Base-by-base conservation (phyloP, 2,113 vertebrate genomes). In the Thalassoma bifasciatum region DNA sequence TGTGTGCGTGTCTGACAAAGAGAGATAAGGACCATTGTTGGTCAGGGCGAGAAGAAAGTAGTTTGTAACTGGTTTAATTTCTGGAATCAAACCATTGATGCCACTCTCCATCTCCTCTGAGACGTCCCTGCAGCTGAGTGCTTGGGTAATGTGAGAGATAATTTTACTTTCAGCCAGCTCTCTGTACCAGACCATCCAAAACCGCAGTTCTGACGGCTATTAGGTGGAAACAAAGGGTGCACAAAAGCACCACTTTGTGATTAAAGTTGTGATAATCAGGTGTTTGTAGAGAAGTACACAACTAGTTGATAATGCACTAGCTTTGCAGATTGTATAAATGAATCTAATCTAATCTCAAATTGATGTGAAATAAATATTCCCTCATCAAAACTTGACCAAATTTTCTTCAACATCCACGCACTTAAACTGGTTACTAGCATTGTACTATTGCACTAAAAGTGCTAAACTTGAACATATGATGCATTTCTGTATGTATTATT, bases 91-190 rank as follows among this genome's bases (percentile, higher is more conserved):
- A 78, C 60, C 65, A 46, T n/a, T 8, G 40, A 64, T 42, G 69
- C 17, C 72, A 66, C 68, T 72, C 50, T 67, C 1, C 24, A 60
- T 50, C 50, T 37, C 70, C 73, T 40, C 42, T 21, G 75, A 81
- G 73, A 68, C 19, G 0, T 54, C 10, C 12, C 24, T 21, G 22
- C 52, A 60, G 71, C 66, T 78, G 70, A 87, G 79, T 65, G 72
- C 56, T 58, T 21, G 11, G 71, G 76, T 81, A 85, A 86, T 26
- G 0, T 47, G 75, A 84, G 85, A 66, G 16, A 30, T 64, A 17
- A 77, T 75, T 36, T 53, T 64, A 72, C 59, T 77, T 68, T 63
- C 66, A 24, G 64, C 72, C 70, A 83, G 66, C 37, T 62, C 42
- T 80, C 54, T 50, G 49, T 7, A 38, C 50, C 13, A 19, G 11